These are phyloP conservation scores for Cryptoblepharus egeriae DNA, from an alignment of 2,797 vertebrate genomes.

Conservation along the genomic window DNA sequence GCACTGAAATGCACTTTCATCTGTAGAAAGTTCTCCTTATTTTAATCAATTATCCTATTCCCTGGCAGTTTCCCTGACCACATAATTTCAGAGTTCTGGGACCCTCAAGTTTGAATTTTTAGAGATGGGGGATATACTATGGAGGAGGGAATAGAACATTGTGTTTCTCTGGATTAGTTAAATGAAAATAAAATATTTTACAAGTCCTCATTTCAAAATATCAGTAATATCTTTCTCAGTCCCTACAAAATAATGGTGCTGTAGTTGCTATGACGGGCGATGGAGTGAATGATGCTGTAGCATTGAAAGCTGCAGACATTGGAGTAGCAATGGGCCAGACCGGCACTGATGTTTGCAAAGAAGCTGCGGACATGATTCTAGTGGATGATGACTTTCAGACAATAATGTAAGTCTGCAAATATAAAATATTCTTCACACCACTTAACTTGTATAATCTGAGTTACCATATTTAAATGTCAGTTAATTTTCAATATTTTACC, in stretches of 20 bases:
- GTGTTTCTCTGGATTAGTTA: background rate
- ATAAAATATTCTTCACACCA: background rate
- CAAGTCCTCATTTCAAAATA: background rate
- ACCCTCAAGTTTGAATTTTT: too few relatives aligned
- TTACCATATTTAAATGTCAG: background rate
- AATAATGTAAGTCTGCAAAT: slow-evolving; percentile 94
- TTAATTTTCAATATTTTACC: background rate
- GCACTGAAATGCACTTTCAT: too few relatives aligned
- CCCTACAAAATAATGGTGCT: slow-evolving; percentile 91
- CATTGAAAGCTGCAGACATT: slow-evolving; percentile 95
- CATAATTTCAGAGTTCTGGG: too few relatives aligned
- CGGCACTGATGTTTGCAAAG: slow-evolving; percentile 97
- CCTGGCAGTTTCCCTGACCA: too few relatives aligned
- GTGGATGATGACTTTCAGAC: slow-evolving; percentile 98
- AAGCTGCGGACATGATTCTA: slow-evolving; percentile 99
- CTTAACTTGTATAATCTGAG: background rate
- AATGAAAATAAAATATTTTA: background rate
- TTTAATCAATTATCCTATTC: too few relatives aligned
- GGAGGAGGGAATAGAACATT: too few relatives aligned
- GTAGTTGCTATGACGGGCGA: slow-evolving; percentile 98
- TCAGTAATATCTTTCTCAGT: slow-evolving; percentile 73
- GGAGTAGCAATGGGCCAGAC: slow-evolving; percentile 96
- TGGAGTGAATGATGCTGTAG: slow-evolving; percentile 96
- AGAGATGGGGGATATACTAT: too few relatives aligned
- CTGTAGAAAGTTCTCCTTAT: too few relatives aligned